These are phyloP conservation scores for Neogale vison DNA, from an alignment of 2,113 vertebrate genomes.

Conservation along the genomic window DNA sequence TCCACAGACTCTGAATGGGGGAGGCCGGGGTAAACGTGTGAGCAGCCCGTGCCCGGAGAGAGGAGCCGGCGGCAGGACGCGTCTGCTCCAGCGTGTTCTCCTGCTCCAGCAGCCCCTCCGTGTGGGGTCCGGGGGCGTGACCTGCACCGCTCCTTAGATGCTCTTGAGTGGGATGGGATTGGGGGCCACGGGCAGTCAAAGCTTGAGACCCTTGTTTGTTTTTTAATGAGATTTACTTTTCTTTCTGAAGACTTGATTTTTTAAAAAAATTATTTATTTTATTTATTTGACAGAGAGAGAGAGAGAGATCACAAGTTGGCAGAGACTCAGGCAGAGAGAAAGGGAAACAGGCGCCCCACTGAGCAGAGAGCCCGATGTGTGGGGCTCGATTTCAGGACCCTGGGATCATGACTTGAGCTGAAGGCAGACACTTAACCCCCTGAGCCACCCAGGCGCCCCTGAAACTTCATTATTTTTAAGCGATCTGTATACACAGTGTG, in stretches of 20 bases:
- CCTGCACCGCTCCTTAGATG: rapidly evolving
- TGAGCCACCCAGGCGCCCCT: no score
- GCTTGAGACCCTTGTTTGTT: not conserved
- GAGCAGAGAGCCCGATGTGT: no score
- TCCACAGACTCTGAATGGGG: not conserved
- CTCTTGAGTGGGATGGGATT: not conserved
- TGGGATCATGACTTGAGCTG: no score
- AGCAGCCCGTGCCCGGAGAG: no score
- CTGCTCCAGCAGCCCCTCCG: not conserved
- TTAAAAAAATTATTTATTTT: no score
- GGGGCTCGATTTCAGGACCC: no score
- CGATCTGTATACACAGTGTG: not conserved
- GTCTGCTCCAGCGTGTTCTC: not conserved
- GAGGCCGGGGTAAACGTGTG: not conserved
- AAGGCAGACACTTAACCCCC: no score
- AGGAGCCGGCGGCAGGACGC: no score
- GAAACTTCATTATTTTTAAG: not conserved
- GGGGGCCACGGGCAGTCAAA: not conserved
- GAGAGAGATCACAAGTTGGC: no score
- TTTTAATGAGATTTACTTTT: not conserved
- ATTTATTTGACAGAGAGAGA: no score
- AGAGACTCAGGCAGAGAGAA: no score
- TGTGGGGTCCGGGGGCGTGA: rapidly evolving
- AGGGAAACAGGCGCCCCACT: no score
- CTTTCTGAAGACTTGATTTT: not conserved